Evolutionary conservation across 2,797 vertebrate species (phyloP), one percentile per base, ranked within the genome.

Genomic region (Spea hammondii): DNA sequence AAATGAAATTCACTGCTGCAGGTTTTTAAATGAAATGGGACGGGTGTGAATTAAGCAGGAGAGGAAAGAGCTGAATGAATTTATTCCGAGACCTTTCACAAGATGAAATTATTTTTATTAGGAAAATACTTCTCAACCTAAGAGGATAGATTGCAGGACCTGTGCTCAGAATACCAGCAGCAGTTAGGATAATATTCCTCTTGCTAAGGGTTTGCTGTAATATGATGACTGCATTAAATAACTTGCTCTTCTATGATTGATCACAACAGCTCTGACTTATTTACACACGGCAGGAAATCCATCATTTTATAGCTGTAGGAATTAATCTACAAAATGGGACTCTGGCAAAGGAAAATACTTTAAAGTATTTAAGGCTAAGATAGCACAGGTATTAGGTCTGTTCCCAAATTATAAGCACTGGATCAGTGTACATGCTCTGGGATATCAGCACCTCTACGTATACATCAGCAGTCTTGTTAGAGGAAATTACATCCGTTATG

Each of bases 281-380:
- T 72, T 72, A 72, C 70, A 62, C 44, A 62, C 70, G 62, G 70
- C 55, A 72, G 70, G 55, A 72, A 46, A 72, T 72, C 8, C 13
- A 60, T 48, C 59, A 32, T 46, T 59, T 54, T 62, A 60, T 60
- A 13, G 70, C 70, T 57, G 70, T 59, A 57, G 70, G 17, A 46
- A 72, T 57, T 72, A 46, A 72, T 72, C 53, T 46, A 72, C 44
- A 13, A 57, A n/a, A 72, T 12, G 70, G 50, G 44, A 59, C 44
- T 46, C 17, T 12, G n/a, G 70, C 54, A 57, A 71, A 71, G 8
- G 32, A 32, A 32, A 32, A 32, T 32, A 32, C 32, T 32, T 32
- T 32, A 32, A 32, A 32, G 32, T 32, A 32, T 32, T 32, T 32
- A 32, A 32, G 32, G 32, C 32, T 32, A 32, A 3, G 32, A 32